These are phyloP conservation scores for Eristalis arbustorum DNA, from an alignment of 2,888 invertebrate species.

Conservation along the genomic window DNA sequence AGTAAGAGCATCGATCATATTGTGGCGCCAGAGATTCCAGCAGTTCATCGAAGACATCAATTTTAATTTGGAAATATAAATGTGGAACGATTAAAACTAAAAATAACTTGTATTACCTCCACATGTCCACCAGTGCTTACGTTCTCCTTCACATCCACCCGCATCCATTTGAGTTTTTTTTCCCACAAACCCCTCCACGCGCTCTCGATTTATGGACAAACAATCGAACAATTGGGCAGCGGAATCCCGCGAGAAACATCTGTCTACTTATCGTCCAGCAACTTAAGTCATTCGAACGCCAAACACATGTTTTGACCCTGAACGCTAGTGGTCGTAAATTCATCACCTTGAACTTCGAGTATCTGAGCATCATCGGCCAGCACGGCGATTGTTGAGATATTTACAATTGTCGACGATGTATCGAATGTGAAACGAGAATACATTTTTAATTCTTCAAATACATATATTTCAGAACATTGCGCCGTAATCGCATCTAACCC, in stretches of 20 bases:
- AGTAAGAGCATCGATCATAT: neutral
- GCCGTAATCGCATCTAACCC: slow-evolving; percentile 22
- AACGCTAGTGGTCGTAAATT: slow-evolving; percentile 35
- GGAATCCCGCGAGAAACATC: neutral
- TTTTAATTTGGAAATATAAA: neutral
- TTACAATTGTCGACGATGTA: slow-evolving; percentile 3
- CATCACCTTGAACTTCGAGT: slow-evolving; percentile 49
- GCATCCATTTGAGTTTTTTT: neutral
- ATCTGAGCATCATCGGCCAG: slow-evolving; percentile 4
- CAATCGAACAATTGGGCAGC: neutral
- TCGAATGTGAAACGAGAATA: slow-evolving; percentile 4
- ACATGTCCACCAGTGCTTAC: neutral
- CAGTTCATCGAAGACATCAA: neutral
- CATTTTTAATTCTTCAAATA: slow-evolving; percentile 20
- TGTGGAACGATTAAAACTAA: neutral
- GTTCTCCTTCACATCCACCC: neutral
- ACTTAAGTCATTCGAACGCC: neutral
- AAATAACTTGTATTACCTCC: neutral
- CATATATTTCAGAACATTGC: slow-evolving; percentile 7
- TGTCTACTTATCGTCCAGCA: neutral
- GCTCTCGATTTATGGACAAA: neutral
- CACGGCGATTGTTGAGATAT: slow-evolving; percentile 39
- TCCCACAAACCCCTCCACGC: neutral
- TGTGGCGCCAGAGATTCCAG: neutral
- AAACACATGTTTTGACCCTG: slow-evolving; percentile 16